Conservation (phyloP, 64 coral and sea anemone species). For the Montipora efflorescens region DNA sequence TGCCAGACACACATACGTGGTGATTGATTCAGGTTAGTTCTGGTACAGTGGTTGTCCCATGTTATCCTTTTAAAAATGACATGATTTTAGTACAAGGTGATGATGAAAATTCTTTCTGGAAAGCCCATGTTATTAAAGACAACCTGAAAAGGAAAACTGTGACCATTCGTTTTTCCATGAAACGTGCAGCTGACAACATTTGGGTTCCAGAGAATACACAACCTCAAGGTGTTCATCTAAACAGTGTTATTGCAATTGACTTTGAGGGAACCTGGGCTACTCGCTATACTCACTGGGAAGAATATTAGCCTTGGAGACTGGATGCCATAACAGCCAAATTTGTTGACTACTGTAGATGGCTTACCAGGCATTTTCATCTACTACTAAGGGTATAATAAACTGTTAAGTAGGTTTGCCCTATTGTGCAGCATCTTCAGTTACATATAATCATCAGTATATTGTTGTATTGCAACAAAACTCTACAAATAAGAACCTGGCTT, state of each 20-base stretch:
- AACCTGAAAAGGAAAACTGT: slow-evolving; percentile 22
- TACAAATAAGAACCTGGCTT: slow-evolving; percentile 13
- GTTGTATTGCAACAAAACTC: slow-evolving; percentile 2
- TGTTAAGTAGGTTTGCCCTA: slow-evolving; percentile 14
- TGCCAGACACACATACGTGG: slow-evolving; percentile 25
- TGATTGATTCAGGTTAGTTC: slow-evolving; percentile 54
- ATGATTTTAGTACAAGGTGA: slow-evolving; percentile 30
- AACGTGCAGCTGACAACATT: slow-evolving; percentile 26
- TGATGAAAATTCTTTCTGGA: slow-evolving; percentile 23
- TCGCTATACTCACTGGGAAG: slow-evolving; percentile 28
- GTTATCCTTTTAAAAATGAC: slow-evolving; percentile 28
- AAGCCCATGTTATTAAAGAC: slow-evolving; percentile 23
- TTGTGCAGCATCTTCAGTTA: slow-evolving; percentile 18
- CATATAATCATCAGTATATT: slow-evolving; percentile 13
- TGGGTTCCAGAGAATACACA: slow-evolving; percentile 16
- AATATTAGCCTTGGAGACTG: slow-evolving; percentile 18
- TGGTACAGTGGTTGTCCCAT: slow-evolving; percentile 22
- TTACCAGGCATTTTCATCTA: slow-evolving; percentile 29
- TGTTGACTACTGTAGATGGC: slow-evolving; percentile 20
- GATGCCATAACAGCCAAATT: slow-evolving; percentile 27
- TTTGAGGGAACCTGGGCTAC: slow-evolving; percentile 25
- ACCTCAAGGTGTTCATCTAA: slow-evolving; percentile 6
- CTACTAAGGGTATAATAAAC: slow-evolving; percentile 2
- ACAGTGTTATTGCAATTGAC: slow-evolving; percentile 13
- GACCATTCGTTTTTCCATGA: slow-evolving; percentile 9